Percentiles rank a stretch among this genome's conserved stretches.
Evolutionary conservation across 2,113 vertebrate genomes (phyloP).

Genomic region (Oreochromis tanganicae): DNA sequence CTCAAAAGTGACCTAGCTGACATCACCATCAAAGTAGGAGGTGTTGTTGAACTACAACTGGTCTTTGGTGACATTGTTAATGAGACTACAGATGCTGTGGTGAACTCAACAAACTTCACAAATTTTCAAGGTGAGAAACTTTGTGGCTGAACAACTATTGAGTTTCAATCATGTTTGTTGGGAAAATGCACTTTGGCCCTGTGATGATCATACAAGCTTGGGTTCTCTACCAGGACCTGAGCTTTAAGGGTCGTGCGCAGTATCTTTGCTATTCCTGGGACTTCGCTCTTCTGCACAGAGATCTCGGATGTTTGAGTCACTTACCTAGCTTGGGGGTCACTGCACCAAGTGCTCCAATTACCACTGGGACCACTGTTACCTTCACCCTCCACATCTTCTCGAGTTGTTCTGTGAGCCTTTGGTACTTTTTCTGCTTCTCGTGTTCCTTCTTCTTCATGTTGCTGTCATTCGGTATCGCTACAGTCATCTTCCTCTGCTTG

Average conservation of each 20-base stretch:
- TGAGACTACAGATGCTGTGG: constrained; percentile 60
- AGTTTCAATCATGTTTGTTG: neutral
- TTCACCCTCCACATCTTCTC: neutral
- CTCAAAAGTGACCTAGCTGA: constrained; percentile 49
- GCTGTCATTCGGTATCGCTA: no score
- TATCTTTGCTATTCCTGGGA: neutral
- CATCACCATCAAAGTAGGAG: constrained; percentile 11
- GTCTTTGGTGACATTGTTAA: constrained; percentile 66
- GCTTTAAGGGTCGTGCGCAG: no score
- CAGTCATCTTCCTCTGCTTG: neutral
- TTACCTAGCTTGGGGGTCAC: neutral
- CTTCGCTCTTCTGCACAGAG: neutral
- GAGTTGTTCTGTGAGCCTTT: neutral
- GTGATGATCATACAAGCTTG: neutral
- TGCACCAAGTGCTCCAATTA: neutral
- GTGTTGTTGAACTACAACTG: constrained; percentile 33
- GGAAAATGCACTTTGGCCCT: neutral
- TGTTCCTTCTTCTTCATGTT: neutral
- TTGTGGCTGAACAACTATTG: neutral
- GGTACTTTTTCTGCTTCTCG: neutral
- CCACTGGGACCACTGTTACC: rapidly evolving
- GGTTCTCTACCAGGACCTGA: neutral
- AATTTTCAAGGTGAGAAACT: neutral
- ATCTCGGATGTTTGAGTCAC: rapidly evolving
- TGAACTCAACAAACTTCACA: constrained; percentile 66